Conservation (phyloP, 2,113 vertebrate genomes). For the Artemisiospiza belli region DNA sequence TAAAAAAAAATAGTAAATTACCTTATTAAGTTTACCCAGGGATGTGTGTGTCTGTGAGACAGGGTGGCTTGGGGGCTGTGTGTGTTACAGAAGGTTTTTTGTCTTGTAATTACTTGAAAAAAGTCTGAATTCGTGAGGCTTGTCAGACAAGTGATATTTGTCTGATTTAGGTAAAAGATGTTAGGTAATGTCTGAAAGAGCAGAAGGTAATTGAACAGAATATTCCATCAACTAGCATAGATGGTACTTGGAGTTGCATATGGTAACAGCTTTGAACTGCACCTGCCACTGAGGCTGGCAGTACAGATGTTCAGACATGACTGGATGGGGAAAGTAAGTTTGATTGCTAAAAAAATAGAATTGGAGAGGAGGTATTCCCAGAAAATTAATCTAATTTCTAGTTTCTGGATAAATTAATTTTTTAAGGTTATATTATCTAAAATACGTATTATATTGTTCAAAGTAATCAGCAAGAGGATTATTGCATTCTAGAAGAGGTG, state of each 20-base stretch:
- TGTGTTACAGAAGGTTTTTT: neutral
- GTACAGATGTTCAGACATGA: neutral
- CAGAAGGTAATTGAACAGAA: neutral
- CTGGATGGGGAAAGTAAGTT: neutral
- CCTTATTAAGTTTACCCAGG: neutral
- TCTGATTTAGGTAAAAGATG: neutral
- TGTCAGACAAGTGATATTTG: neutral
- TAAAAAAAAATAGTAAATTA: neutral
- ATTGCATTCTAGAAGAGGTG: neutral
- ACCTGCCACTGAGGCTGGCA: neutral
- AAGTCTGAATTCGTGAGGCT: neutral
- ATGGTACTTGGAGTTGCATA: neutral
- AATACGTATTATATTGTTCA: neutral
- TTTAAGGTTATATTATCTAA: neutral
- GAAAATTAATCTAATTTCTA: neutral
- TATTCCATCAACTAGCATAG: neutral
- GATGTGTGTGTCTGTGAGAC: neutral
- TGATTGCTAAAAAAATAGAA: neutral
- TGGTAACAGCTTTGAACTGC: neutral
- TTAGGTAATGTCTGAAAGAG: neutral
- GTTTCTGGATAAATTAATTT: neutral
- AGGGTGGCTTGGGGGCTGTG: neutral
- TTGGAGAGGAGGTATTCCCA: neutral
- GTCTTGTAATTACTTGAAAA: neutral
- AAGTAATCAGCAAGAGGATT: neutral